Evolutionary conservation across 2,797 vertebrate species (phyloP), one percentile per base, ranked within the genome.

Genomic region (Diglossa cyanea): DNA sequence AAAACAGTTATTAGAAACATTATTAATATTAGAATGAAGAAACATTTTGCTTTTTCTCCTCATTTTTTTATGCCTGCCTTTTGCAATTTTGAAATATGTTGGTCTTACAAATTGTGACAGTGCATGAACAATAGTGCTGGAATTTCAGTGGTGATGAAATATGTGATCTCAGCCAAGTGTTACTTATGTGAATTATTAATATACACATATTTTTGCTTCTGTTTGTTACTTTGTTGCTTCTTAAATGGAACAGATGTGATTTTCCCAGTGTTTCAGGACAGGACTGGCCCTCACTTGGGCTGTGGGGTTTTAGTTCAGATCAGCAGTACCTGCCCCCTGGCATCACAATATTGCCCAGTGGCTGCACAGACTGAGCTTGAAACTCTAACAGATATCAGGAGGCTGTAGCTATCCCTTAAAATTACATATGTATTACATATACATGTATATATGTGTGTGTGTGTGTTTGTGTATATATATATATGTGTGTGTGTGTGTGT

Each of bases 1-100:
- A 86, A 94, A 91, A 55, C 6, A 40, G 24, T 80, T 86, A 93
- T 79, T 93, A 68, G 66, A 88, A 88, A 57, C 20, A 24, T 80
- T 74, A 78, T 85, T 81, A 68, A 19, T 37, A 42, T 37, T 58
- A 50, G 86, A 90, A 80, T 68, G 33, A 72, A 75, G 51, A 86
- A 93, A 42, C 6, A 45, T 81, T 81, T 40, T 79, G 11, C 48
- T 77, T 77, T 88, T 63, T 4, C 4, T 67, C 13, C 9, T 74
- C 2, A 2, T 19, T 60, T 91, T 74, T 89, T 66, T 42, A 33
- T 37, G 5, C 25, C 4, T 6, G 3, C 12, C 21, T 86, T 25
- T 37, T 62, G 25, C 35, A 55, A 7, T 68, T 94, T 58, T 33
- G 35, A 72, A 83, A 11, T 57, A 9, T 3, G 4, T 82, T 74